These are phyloP conservation scores for Oithona nana DNA, from an alignment of 2,888 invertebrate genomes.

Conservation along the genomic window DNA sequence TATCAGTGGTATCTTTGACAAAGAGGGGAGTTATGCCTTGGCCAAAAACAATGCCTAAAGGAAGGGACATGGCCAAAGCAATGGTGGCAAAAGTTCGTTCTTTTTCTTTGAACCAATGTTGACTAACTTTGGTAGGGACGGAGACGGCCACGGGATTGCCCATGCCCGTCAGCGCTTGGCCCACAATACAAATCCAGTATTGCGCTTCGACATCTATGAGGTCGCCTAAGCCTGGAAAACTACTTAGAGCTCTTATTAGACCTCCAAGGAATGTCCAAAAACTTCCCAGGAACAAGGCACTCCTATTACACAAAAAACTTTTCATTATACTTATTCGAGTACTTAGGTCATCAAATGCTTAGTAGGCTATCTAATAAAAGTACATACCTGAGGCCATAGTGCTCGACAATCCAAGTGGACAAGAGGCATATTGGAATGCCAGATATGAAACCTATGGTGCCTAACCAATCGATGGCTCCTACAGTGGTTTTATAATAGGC, in stretches of 20 bases:
- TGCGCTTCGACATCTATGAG: neutral
- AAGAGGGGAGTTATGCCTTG: neutral
- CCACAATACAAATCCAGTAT: neutral
- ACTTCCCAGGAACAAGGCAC: neutral
- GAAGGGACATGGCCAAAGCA: neutral
- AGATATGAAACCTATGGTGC: neutral
- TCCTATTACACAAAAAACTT: neutral
- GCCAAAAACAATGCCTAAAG: neutral
- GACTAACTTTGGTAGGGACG: slow-evolving; percentile 10
- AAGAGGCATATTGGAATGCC: neutral
- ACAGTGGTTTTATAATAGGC: neutral
- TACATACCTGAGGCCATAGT: slow-evolving; percentile 1
- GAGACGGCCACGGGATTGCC: slow-evolving; percentile 8
- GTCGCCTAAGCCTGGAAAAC: neutral
- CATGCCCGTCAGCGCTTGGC: slow-evolving; percentile 6
- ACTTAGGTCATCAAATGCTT: too few species aligned
- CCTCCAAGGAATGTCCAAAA: neutral
- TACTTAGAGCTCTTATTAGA: neutral
- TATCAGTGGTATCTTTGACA: neutral
- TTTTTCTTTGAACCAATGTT: neutral
- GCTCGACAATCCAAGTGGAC: slow-evolving; percentile 4
- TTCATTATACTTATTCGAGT: neutral
- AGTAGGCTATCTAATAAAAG: too few species aligned
- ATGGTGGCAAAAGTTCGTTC: neutral
- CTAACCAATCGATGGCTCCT: neutral